Evolutionary conservation across 1,140 invertebrate genomes (phyloP).

Genomic region (Homarus americanus): DNA sequence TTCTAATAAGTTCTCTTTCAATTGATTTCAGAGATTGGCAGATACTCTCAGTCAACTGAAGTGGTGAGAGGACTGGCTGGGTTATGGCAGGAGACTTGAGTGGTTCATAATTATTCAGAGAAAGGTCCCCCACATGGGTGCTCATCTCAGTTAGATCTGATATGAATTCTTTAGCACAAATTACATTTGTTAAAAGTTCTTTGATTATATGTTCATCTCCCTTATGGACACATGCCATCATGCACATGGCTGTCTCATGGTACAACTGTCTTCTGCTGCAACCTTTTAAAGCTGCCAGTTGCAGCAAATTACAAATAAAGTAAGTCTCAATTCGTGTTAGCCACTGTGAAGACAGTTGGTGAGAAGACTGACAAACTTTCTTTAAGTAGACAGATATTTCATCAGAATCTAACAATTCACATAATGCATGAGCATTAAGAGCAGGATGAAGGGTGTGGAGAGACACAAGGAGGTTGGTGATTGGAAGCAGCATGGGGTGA

Average conservation of each 20-base stretch:
- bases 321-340: slow-evolving; percentile 64
- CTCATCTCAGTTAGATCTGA: slow-evolving; percentile 54
- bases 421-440: slow-evolving; percentile 11
- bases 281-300: slow-evolving; percentile 26
- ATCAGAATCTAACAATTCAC: slow-evolving; percentile 33
- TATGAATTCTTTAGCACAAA: slow-evolving; percentile 55
- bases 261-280: slow-evolving; percentile 34
- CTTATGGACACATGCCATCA: slow-evolving; percentile 64
- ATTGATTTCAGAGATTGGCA: slow-evolving; percentile 39
- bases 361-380: slow-evolving; percentile 26
- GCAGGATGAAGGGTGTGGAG: slow-evolving; percentile 60
- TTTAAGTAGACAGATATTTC: slow-evolving; percentile 50
- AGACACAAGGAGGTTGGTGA: slow-evolving; percentile 42
- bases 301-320: slow-evolving; percentile 57
- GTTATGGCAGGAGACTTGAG: slow-evolving; percentile 65
- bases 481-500: slow-evolving; percentile 58
- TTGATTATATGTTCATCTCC: slow-evolving; percentile 70
- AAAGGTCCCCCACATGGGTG: slow-evolving; percentile 32
- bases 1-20: slow-evolving; percentile 27
- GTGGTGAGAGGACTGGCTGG: slow-evolving; percentile 58
- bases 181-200: slow-evolving; percentile 44
- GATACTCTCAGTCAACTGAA: slow-evolving; percentile 54
- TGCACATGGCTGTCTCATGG: slow-evolving; percentile 57
- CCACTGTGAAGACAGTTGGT: slow-evolving; percentile 52
- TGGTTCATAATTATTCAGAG: slow-evolving; percentile 63